These are phyloP conservation scores for Drosophila simulans DNA, from an alignment of 1,140 invertebrate species.

Conservation along the genomic window DNA sequence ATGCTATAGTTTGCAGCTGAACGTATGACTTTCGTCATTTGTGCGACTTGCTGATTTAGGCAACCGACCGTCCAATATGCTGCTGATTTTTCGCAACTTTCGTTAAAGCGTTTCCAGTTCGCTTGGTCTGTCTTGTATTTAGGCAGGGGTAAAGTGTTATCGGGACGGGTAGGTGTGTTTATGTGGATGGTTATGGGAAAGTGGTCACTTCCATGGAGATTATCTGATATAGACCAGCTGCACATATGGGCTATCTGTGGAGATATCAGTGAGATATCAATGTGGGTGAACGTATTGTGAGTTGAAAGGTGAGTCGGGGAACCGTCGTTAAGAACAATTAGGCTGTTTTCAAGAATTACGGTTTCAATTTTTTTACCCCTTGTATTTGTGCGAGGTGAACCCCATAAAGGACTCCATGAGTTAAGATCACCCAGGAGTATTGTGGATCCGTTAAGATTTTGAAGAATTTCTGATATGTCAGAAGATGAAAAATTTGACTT, in stretches of 20 bases:
- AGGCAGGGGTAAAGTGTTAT: too few relatives aligned
- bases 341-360: too few relatives aligned
- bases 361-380: too few relatives aligned
- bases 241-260: not conserved
- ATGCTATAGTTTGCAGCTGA: too few relatives aligned
- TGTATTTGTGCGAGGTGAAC: too few relatives aligned
- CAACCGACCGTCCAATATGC: too few relatives aligned
- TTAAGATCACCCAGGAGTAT: not conserved
- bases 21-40: too few relatives aligned
- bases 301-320: too few relatives aligned
- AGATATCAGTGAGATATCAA: not conserved
- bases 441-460: not conserved
- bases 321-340: too few relatives aligned
- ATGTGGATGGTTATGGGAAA: not conserved
- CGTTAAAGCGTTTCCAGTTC: not conserved
- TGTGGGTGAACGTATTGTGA: not conserved
- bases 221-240: not conserved
- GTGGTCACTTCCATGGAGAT: not conserved
- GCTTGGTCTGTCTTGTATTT: not conserved
- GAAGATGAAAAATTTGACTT: too few relatives aligned
- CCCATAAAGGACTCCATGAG: not conserved
- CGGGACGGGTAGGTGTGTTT: too few relatives aligned
- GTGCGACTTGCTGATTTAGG: too few relatives aligned
- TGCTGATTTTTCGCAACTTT: not conserved
- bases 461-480: not conserved